Percentiles rank a stretch among this genome's conserved stretches.
Evolutionary conservation across 2,888 invertebrate species (phyloP).

Genomic region (Apotomis turbidana): DNA sequence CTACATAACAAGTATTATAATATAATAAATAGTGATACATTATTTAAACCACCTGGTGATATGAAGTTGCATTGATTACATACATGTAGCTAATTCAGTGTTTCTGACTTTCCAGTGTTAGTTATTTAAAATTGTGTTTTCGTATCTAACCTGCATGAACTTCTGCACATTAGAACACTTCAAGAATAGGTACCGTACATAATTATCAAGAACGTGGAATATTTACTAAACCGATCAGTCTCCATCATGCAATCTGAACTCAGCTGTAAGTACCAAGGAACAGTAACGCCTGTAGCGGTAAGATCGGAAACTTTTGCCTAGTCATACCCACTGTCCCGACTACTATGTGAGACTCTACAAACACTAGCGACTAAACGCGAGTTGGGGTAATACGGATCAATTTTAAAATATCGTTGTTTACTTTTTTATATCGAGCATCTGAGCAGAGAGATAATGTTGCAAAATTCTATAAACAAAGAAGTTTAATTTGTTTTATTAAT

Average conservation of each 20-base stretch:
- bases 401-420: conserved; percentile 29
- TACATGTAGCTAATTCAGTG: too few relatives aligned
- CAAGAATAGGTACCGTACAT: too few relatives aligned
- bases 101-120: too few relatives aligned
- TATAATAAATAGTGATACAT: too few relatives aligned
- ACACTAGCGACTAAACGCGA: conserved; percentile 17
- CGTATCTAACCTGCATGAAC: too few relatives aligned
- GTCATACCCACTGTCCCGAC: conserved; percentile 35
- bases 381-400: conserved; percentile 29
- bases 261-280: conserved; percentile 10
- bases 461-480: neutral
- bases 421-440: conserved; percentile 25
- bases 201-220: neutral
- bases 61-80: too few relatives aligned
- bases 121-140: too few relatives aligned
- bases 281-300: conserved; percentile 16
- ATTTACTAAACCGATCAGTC: neutral
- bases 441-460: neutral
- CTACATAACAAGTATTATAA: too few relatives aligned
- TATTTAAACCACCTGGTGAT: too few relatives aligned
- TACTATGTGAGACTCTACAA: conserved; percentile 30
- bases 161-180: too few relatives aligned
- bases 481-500: neutral
- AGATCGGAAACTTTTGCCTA: conserved; percentile 33
- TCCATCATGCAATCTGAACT: conserved; percentile 29